Base-by-base conservation (phyloP, 2,888 invertebrate genomes). In the Acrobasis repandana region DNA sequence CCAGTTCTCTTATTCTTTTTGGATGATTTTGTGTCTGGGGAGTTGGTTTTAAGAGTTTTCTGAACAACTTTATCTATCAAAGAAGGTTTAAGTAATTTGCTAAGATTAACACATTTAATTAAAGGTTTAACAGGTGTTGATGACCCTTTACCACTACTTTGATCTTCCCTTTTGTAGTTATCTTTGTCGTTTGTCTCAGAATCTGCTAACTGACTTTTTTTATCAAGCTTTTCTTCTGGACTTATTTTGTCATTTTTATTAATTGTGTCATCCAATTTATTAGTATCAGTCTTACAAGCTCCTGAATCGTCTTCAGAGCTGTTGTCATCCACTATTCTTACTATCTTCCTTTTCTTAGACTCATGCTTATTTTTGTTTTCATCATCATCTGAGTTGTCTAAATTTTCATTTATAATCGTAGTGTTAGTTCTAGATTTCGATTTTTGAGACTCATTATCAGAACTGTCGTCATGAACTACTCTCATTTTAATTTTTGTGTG, bases 61-160 rank as follows among this genome's bases (percentile, higher is more conserved):
- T 57, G 11, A 18, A 28, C n/a, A 57, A 49, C 63, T 62, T 65
- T 64, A 38, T 69, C 14, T 60, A 74, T 18, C n/a, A 79, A 36
- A 67, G 85, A 76, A 50, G 86, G 83, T 72, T 85, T 89, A 1
- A 90, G 73, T 67, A 92, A 73, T 71, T 88, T 89, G 54, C 65
- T 82, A 33, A 91, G 74, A 70, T 79, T 88, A 10, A 92, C 86
- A 85, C 90, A 90, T 74, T 90, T 90, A 56, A 92, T 83, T 2
- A 84, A 36, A 9, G 86, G 82, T 66, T 76, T 85, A 48, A 16
- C 43, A 48, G 61, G 28, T 8, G 60, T 52, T 11, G 47, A n/a
- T 8, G 54, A 10, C 18, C 5, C 36, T 36, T 18, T 56, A 14
- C 14, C 56, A 56, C 60, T 54, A 34, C 57, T 38, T 49, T 50